These are phyloP conservation scores for Eulemur macaco DNA, from an alignment of 2,113 vertebrate genomes.

Conservation along the genomic window DNA sequence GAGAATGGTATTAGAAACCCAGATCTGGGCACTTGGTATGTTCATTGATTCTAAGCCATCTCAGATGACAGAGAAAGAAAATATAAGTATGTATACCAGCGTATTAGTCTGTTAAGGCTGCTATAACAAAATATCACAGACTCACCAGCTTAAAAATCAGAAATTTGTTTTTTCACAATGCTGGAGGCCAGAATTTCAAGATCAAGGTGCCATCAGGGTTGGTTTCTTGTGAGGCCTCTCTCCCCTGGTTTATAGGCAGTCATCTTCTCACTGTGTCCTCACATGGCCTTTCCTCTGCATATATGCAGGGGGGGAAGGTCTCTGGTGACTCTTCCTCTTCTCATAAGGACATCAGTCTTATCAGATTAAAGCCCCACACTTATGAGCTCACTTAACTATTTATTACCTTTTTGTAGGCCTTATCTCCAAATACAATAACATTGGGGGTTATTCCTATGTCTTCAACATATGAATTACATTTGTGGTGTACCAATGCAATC, in stretches of 20 bases:
- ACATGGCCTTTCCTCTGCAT: not conserved
- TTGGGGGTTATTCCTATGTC: not conserved
- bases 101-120: not conserved
- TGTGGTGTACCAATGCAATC: not conserved
- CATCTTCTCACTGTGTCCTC: not conserved
- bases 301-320: not conserved
- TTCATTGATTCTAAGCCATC: not conserved
- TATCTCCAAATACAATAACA: not conserved
- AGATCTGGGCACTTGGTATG: not conserved
- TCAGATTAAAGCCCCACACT: not conserved
- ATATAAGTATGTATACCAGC: not conserved
- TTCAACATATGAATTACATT: not conserved
- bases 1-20: not conserved
- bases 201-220: not conserved
- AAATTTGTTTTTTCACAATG: not conserved
- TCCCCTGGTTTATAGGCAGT: not conserved
- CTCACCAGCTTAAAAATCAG: not conserved
- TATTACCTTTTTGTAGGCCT: not conserved
- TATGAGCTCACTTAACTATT: not conserved
- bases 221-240: not conserved
- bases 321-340: not conserved
- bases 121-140: not conserved
- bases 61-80: not conserved
- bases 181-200: not conserved
- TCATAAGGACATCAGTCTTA: not conserved